Percentiles rank a stretch among this genome's conserved stretches.
phyloP scores from a whole-genome alignment of 2,797 vertebrate genomes.

The Hoplostethus mediterraneus region DNA sequence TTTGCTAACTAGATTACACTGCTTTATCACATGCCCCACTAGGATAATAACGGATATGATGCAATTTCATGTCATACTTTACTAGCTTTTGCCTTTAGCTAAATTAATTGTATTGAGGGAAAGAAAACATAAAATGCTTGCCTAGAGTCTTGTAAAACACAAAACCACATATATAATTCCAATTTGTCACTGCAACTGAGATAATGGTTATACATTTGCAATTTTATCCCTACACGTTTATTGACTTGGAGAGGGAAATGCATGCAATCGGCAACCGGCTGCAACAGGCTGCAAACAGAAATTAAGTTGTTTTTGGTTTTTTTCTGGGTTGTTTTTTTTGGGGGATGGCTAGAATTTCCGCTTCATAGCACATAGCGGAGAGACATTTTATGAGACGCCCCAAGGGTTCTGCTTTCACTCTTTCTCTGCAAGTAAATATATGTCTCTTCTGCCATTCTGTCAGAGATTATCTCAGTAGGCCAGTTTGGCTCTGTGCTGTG shows the following conservation, averaged over 20 bases:
- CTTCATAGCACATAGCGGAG: conserved; percentile 63
- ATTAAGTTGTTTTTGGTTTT: conserved; percentile 29
- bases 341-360: conserved; percentile 52
- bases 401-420: conserved; percentile 53
- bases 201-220: conserved; percentile 56
- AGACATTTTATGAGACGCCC: conserved; percentile 59
- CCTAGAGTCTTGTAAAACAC: conserved; percentile 47
- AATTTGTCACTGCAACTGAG: conserved; percentile 39
- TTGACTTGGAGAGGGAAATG: conserved; percentile 53
- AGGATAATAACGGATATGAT: conserved; percentile 70
- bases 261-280: conserved; percentile 39
- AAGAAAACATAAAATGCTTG: conserved; percentile 43
- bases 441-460: conserved; percentile 53
- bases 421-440: conserved; percentile 63
- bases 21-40: conserved; percentile 63
- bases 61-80: conserved; percentile 71
- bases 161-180: conserved; percentile 47
- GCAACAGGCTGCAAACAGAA: conserved; percentile 40
- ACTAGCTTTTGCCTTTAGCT: conserved; percentile 60
- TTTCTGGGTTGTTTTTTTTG: conserved; percentile 24
- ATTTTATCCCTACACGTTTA: conserved; percentile 42
- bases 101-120: conserved; percentile 56
- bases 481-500: conserved; percentile 38
- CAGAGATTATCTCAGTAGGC: conserved; percentile 54
- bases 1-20: conserved; percentile 74